These are phyloP conservation scores for Actenoides lindsayi DNA, from an alignment of 2,113 vertebrate genomes.

Conservation along the genomic window DNA sequence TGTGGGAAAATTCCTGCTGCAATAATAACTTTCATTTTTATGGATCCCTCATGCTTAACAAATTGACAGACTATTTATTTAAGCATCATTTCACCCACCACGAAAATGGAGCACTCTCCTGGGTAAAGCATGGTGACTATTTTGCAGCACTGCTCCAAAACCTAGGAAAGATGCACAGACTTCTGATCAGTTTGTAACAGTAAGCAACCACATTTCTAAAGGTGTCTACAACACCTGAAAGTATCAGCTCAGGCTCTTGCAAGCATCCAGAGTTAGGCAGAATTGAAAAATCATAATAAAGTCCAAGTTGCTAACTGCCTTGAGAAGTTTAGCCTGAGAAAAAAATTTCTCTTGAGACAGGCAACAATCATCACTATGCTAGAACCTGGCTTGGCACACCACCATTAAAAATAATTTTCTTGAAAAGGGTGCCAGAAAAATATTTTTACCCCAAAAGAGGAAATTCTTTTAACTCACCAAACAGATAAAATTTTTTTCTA, in stretches of 20 bases:
- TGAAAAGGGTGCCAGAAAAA: background rate
- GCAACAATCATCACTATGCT: background rate
- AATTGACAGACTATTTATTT: conserved; percentile 30
- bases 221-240: background rate
- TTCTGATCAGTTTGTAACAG: background rate
- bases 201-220: background rate
- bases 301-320: background rate
- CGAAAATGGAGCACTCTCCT: background rate
- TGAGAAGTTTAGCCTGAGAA: background rate
- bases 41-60: conserved; percentile 54
- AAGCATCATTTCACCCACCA: conserved; percentile 14
- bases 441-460: background rate
- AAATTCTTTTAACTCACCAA: background rate
- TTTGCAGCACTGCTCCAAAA: background rate
- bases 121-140: background rate
- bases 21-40: conserved; percentile 56
- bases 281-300: background rate
- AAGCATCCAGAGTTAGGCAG: background rate
- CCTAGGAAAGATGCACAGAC: background rate
- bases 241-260: background rate
- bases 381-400: background rate
- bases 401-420: background rate
- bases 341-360: background rate
- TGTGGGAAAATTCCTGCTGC: conserved; percentile 64
- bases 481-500: background rate